phyloP scores from a whole-genome alignment of 2,113 vertebrate genomes.

The Esox niger region DNA sequence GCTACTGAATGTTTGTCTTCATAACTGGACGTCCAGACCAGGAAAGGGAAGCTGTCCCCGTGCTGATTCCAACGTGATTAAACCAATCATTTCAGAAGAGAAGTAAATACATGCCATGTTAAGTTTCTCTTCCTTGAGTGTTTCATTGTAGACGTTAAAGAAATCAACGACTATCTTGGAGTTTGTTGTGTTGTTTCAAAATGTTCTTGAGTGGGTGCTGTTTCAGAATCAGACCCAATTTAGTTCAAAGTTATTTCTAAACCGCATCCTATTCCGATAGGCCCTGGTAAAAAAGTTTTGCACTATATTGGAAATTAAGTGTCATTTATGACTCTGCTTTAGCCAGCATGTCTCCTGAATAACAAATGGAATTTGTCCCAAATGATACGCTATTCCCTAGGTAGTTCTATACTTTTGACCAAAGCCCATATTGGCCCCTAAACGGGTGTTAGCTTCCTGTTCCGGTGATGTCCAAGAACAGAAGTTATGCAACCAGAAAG shows the following conservation, averaged over 20 bases:
- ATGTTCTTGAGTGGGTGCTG: conserved; percentile 16
- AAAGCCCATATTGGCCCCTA: conserved; percentile 4
- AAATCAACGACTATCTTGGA: conserved; percentile 44
- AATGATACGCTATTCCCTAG: not conserved
- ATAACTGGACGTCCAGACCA: too few relatives aligned
- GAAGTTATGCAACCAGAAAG: too few relatives aligned
- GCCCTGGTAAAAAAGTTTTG: too few relatives aligned
- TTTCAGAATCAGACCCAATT: too few relatives aligned
- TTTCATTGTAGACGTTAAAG: conserved; percentile 9
- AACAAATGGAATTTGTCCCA: not conserved
- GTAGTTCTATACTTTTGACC: conserved; percentile 14
- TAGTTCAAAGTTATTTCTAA: too few relatives aligned
- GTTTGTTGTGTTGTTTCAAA: conserved; percentile 22
- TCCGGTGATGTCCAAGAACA: too few relatives aligned
- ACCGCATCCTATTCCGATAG: conserved; percentile 11
- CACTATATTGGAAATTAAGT: conserved; percentile 11
- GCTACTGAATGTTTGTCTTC: too few relatives aligned
- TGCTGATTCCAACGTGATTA: not conserved
- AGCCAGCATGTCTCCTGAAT: conserved; percentile 8
- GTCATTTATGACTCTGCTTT: too few relatives aligned
- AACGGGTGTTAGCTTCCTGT: too few relatives aligned
- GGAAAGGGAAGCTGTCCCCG: not conserved
- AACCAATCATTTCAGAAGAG: not conserved
- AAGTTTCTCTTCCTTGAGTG: not conserved
- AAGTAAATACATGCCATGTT: not conserved